These are phyloP conservation scores for Oscheius sp. DNA, from an alignment of 2,888 invertebrate species.

Conservation along the genomic window DNA sequence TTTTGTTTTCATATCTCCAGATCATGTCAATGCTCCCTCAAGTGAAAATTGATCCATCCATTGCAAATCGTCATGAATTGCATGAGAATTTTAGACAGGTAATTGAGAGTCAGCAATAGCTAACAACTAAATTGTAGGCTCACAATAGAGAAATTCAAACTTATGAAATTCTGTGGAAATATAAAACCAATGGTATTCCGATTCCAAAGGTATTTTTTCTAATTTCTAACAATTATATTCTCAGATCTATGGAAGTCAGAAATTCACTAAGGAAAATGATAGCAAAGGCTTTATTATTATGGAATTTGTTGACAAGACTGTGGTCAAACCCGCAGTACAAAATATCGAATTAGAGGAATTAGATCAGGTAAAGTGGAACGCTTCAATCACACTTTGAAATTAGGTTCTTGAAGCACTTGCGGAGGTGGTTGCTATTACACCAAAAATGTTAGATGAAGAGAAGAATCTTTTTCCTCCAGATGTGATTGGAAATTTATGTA, in stretches of 20 bases:
- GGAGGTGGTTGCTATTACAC: background rate
- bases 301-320: slow-evolving; percentile 14
- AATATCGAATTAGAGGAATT: background rate
- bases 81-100: slow-evolving; percentile 7
- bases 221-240: background rate
- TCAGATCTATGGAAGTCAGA: slow-evolving; percentile 5
- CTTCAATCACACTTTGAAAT: background rate
- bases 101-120: background rate
- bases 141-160: slow-evolving; percentile 11
- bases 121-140: background rate
- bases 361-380: background rate
- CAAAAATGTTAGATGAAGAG: background rate
- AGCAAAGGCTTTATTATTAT: slow-evolving; percentile 16
- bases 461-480: background rate
- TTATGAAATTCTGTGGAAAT: slow-evolving; percentile 6
- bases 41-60: background rate
- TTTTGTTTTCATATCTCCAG: background rate
- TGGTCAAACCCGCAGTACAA: background rate
- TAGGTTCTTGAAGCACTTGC: slow-evolving; percentile 2
- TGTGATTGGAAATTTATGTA: background rate
- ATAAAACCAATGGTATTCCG: background rate
- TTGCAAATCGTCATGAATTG: background rate
- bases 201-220: background rate
- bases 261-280: slow-evolving; percentile 1
- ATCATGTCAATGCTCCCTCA: slow-evolving; percentile 4